Evolutionary conservation across 1,140 invertebrate species (phyloP), one percentile per base, ranked within the genome.

Genomic region (Neoseiulus cucumeris): DNA sequence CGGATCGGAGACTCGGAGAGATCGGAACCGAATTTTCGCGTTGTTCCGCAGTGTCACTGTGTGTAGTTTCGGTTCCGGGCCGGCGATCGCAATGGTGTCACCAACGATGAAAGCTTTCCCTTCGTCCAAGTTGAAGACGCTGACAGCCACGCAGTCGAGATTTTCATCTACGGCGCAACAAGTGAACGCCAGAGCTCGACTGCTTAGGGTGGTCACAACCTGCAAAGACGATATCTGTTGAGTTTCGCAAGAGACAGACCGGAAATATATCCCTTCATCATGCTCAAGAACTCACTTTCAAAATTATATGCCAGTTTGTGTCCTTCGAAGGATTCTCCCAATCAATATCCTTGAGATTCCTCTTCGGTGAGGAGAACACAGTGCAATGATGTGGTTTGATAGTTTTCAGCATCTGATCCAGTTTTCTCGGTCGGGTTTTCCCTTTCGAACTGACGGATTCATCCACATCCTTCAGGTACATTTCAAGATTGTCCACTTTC

Each of bases 91-190:
- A 12, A 91, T 83, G 39, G 83, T 82, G 77, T 91, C 87, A 1
- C 87, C 88, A 65, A 90, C 85, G 66, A 87, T 87, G 47, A 87
- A 83, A 42, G 87, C 87, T 73, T 82, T 82, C 2, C 85, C 85
- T 73, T 83, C 80, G 25, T 85, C 85, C 73, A 89, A 80, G 78
- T 91, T 91, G 75, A 89, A 91, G 39, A 90, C 81, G 0, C 84
- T 87, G 42, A 89, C 85, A 29, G 82, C 80, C 39, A 86, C 75
- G 72, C 85, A 87, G 0, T 77, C 78, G 73, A 82, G 81, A 41
- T 83, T 80, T 69, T 82, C 79, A 75, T 90, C 87, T 28, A 87
- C 80, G 68, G 89, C 74, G 71, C 86, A 89, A 76, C 89, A 89
- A 30, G 85, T 84, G 22, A 30, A 70, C 66, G 42, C 71, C 70